phyloP scores from a whole-genome alignment of 2,888 invertebrate species.

The Sphaeridia pumilis region DNA sequence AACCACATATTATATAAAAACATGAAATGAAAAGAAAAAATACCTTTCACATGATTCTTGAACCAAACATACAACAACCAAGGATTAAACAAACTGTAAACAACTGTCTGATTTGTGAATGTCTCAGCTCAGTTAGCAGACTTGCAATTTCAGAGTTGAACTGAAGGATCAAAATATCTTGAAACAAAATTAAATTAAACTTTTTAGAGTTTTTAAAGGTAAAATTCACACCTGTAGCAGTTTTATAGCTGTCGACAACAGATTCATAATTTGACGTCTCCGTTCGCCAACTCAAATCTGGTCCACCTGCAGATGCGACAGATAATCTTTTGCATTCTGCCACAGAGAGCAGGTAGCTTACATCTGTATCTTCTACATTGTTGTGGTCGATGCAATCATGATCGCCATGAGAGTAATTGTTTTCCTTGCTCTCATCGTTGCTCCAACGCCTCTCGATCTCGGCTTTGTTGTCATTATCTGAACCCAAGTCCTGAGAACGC shows the following conservation, averaged over 20 bases:
- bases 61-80: too few relatives aligned
- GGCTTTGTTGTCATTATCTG: conserved; percentile 9
- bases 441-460: too few relatives aligned
- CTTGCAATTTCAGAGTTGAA: too few relatives aligned
- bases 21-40: background rate
- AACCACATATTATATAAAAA: background rate
- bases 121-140: too few relatives aligned
- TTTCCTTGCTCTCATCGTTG: too few relatives aligned
- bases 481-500: conserved; percentile 1
- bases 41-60: background rate
- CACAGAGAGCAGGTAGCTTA: background rate
- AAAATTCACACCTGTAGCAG: conserved; percentile 15
- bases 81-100: too few relatives aligned
- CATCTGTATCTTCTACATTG: background rate
- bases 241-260: conserved; percentile 25
- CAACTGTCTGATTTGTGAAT: too few relatives aligned
- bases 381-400: background rate
- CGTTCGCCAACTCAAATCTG: conserved; percentile 17
- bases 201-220: background rate
- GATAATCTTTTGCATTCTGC: background rate
- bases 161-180: background rate
- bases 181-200: too few relatives aligned
- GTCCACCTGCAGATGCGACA: background rate
- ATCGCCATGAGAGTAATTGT: background rate
- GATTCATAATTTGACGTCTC: conserved; percentile 21